Conservation (phyloP, 1,140 invertebrate genomes). For the Lerema accius region DNA sequence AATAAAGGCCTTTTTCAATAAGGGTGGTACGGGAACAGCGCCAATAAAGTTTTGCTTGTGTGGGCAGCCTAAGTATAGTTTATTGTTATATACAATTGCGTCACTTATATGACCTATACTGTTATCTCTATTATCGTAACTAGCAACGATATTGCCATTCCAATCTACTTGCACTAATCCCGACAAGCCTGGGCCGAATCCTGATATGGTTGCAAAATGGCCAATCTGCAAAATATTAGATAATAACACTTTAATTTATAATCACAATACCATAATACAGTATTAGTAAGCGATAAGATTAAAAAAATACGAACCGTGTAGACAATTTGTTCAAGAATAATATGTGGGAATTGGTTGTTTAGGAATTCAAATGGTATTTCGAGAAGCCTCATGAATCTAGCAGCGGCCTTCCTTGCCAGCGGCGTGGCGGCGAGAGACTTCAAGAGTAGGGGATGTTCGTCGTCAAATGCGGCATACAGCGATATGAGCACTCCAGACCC, state of each 20-base stretch:
- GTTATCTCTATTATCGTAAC: slow-evolving; percentile 83
- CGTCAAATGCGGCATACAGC: slow-evolving; percentile 81
- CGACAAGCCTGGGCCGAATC: slow-evolving; percentile 59
- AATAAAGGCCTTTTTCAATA: slow-evolving; percentile 79
- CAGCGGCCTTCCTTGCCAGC: slow-evolving; percentile 84
- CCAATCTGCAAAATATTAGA: slow-evolving; percentile 78
- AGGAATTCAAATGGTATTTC: slow-evolving; percentile 84
- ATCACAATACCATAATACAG: too few species aligned
- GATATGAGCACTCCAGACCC: slow-evolving; percentile 87
- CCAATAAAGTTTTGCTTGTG: slow-evolving; percentile 85
- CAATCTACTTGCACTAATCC: slow-evolving; percentile 85
- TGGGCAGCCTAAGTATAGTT: slow-evolving; percentile 85
- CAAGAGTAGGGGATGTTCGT: slow-evolving; percentile 75
- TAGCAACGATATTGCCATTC: slow-evolving; percentile 86
- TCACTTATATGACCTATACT: slow-evolving; percentile 83
- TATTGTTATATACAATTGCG: slow-evolving; percentile 84
- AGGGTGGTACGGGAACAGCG: slow-evolving; percentile 82
- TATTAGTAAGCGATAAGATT: too few species aligned
- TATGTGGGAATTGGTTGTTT: slow-evolving; percentile 84
- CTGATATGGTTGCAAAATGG: slow-evolving; percentile 60
- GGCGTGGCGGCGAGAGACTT: slow-evolving; percentile 83
- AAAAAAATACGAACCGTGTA: slow-evolving; percentile 80
- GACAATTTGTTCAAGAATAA: slow-evolving; percentile 80
- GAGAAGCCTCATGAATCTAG: slow-evolving; percentile 80
- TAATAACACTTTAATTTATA: neutral